phyloP scores from a whole-genome alignment of 2,113 vertebrate species.

The Pelodiscus sinensis region DNA sequence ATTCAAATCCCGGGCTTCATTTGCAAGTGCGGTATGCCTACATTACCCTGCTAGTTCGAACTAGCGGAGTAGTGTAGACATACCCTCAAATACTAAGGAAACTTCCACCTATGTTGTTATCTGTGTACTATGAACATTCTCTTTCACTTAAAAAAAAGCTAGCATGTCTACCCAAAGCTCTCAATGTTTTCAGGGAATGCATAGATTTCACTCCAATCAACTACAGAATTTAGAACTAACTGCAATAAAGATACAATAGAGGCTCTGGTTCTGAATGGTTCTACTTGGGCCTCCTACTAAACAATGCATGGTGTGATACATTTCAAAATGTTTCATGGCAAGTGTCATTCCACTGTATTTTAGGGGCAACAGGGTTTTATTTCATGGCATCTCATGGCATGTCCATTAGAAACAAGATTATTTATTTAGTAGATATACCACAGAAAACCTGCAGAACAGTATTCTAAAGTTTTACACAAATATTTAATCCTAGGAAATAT shows the following conservation, averaged over 20 bases:
- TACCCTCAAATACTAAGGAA: neutral
- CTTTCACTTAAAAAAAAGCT: neutral
- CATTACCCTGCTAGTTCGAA: no score
- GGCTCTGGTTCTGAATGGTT: neutral
- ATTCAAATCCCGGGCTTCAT: no score
- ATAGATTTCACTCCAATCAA: neutral
- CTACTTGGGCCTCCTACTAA: neutral
- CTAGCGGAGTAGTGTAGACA: no score
- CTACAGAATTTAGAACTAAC: neutral
- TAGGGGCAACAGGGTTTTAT: neutral
- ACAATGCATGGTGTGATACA: neutral
- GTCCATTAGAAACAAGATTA: neutral
- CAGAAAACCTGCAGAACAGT: neutral
- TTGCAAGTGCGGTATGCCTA: no score
- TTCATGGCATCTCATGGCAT: neutral
- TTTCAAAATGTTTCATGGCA: neutral
- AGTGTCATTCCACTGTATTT: neutral
- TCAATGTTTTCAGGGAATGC: conserved; percentile 8
- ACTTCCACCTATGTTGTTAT: neutral
- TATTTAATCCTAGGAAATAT: neutral
- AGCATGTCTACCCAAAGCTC: conserved; percentile 44
- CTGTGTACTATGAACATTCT: neutral
- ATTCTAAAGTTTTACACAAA: neutral
- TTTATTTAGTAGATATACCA: neutral
- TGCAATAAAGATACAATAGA: neutral